Evolutionary conservation across 2,888 invertebrate genomes (phyloP), one percentile per base, ranked within the genome.

Genomic region (Ormyrus rosae): DNA sequence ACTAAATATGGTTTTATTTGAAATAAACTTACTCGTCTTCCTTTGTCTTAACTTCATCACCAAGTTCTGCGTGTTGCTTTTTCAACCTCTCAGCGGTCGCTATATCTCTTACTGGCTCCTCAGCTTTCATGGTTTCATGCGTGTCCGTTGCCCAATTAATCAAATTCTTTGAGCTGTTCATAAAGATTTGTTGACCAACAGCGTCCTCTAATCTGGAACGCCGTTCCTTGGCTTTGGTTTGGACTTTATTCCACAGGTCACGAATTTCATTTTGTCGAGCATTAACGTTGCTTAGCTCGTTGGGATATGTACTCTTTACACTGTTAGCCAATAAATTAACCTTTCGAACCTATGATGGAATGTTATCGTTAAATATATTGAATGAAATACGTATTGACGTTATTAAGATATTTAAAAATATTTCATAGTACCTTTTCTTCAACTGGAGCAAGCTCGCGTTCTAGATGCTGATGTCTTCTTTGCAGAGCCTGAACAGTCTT

Each of bases 151-250:
- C 93, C 97, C 98, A 98, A 81, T 94, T 94, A n/a, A 96, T 91
- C 78, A 97, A 92, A 76, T 95, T 96, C 84, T 96, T 95, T 10
- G 96, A 95, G 88, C 96, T 96, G 87, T 94, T 95, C 87, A 95
- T 95, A 91, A 98, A 98, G 87, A 98, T 96, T 91, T 99, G 98
- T 88, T 97, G 96, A 0, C 99, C 99, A 4, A 99, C 98, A 1
- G 98, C 97, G 88, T 97, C 97, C 91, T 98, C 98, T 53, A 99
- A 93, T 67, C 97, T 92, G 0, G 95, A 94, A 84, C 98, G 93
- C 0, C 98, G 92, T 85, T 97, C 96, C 9, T 94, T 93, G 0
- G 98, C 98, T 88, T 97, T 97, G 51, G 94, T 94, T 91, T 95
- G 94, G 68, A 99, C 96, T 86, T 96, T 94, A 85, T 95, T 94